Evolutionary conservation across 2,797 vertebrate species (phyloP).

Genomic region (Chanos chanos): DNA sequence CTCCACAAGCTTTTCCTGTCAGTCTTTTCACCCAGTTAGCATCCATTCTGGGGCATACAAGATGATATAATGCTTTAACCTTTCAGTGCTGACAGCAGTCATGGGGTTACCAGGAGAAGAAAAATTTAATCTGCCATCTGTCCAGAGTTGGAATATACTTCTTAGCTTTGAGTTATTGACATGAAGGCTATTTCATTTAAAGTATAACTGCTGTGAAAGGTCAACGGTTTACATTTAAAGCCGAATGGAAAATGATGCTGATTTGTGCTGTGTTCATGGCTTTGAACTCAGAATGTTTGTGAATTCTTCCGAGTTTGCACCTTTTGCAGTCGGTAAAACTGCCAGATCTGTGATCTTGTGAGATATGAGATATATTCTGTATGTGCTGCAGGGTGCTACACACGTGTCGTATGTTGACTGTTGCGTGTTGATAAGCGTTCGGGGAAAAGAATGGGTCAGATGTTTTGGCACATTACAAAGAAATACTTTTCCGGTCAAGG

Average conservation of each 20-base stretch:
- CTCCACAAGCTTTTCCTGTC: not conserved
- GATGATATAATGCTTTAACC: conserved; percentile 41
- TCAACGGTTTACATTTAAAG: conserved; percentile 25
- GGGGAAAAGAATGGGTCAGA: too few species aligned
- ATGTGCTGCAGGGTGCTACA: too few species aligned
- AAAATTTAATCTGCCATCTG: not conserved
- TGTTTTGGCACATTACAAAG: too few species aligned
- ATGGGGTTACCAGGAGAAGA: not conserved
- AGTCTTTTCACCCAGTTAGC: conserved; percentile 12
- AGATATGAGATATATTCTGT: too few species aligned
- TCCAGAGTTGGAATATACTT: not conserved
- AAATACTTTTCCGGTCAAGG: too few species aligned
- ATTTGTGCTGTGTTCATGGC: not conserved
- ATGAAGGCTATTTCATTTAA: not conserved
- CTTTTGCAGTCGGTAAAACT: too few species aligned
- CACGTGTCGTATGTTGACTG: too few species aligned
- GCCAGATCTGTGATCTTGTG: too few species aligned
- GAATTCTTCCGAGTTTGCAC: too few species aligned
- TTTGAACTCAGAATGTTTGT: too few species aligned
- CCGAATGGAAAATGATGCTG: not conserved
- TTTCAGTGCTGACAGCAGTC: conserved; percentile 36
- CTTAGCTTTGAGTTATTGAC: not conserved
- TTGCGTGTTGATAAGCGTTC: too few species aligned
- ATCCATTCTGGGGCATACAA: not conserved
- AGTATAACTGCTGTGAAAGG: conserved; percentile 23